Base-by-base conservation (phyloP, 1,140 invertebrate species). In the Ceratina calcarata region DNA sequence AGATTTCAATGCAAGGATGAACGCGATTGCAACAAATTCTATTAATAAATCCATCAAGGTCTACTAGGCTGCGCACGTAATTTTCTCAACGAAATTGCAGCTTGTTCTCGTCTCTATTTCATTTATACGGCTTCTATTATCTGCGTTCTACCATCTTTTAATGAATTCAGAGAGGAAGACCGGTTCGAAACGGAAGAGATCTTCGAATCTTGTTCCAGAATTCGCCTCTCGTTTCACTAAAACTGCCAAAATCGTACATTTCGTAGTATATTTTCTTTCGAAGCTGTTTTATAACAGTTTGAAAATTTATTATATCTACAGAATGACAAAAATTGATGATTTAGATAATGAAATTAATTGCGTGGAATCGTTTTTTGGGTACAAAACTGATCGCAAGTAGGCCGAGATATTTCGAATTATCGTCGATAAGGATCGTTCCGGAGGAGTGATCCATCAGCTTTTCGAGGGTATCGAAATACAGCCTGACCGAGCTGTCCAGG, bases 161-260 rank as follows among this genome's bases (percentile, higher is more conserved):
- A 60, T 61, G 51, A 82, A 82, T 58, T 24, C 20, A 16, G 51
- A 64, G n/a, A 51, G 27, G 45, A 64, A 65, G 69, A 58, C 49
- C 49, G 70, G 64, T 57, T 55, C 68, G 27, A 24, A 32, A 22
- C 10, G 20, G 24, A 69, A 70, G 18, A 10, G 51, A 65, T 65
- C 18, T 53, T 13, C 62, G 78, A 78, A 57, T 70, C 70, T 83
- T 84, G 24, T 78, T 60, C 49, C 58, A 60, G 74, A 83, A 83
- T 80, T 55, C 72, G 49, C 37, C 65, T 71, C 32, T 49, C 13
- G n/a, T 27, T 57, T 10, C 7, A 4, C 37, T 22, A 22, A 58
- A 65, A 7, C 66, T 57, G 22, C 27, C 66, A 15, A 80, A 84
- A 32, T 32, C 27, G 27, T 32, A 32, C n/a, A n/a, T n/a, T n/a